Percentiles rank a stretch among this genome's conserved stretches.
Conservation (phyloP, 1,140 invertebrate species). For the Cydia pomonella region DNA sequence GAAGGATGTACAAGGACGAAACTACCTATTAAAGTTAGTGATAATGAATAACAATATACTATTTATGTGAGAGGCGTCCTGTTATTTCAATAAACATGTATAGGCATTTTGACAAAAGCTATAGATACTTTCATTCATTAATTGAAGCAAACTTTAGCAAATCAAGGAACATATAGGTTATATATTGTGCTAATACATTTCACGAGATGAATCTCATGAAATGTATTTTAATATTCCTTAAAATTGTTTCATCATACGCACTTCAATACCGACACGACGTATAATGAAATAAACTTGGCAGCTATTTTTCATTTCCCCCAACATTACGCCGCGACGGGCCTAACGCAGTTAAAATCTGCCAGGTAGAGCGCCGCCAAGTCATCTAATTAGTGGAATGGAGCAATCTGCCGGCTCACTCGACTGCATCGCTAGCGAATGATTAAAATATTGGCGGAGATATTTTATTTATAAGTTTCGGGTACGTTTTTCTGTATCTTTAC, state of each 20-base stretch:
- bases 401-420: conserved; percentile 16
- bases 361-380: conserved; percentile 10
- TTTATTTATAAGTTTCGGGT: background rate
- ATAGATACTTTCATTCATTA: background rate
- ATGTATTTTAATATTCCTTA: no score
- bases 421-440: background rate
- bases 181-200: no score
- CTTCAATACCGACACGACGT: background rate
- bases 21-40: no score
- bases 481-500: no score
- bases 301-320: conserved; percentile 20
- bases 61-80: no score
- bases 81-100: no score
- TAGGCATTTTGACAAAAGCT: no score
- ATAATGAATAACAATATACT: no score
- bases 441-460: conserved; percentile 12
- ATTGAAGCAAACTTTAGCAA: background rate
- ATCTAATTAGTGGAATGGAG: conserved; percentile 25
- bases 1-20: no score
- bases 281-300: conserved; percentile 19
- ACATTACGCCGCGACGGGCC: background rate
- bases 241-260: background rate
- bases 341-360: conserved; percentile 17
- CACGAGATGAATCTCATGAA: no score
- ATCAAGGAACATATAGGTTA: no score